Percentiles rank a stretch among this genome's conserved stretches.
Conservation (phyloP, 2,888 invertebrate species). For the Iphiclides podalirius region DNA sequence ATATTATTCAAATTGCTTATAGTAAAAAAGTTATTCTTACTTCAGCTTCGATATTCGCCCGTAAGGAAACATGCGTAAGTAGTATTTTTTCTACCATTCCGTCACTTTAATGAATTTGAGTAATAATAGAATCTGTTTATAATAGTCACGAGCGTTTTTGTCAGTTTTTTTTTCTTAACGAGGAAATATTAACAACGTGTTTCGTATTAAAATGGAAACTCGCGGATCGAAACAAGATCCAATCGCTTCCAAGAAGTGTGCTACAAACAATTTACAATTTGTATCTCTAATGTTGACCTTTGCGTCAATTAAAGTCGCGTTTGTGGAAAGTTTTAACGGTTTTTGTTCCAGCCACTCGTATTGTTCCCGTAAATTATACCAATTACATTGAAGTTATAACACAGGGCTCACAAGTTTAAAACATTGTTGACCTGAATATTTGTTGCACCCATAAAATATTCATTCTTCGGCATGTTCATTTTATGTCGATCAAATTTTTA, state of each 20-base stretch:
- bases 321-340: conserved; percentile 5
- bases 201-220: conserved; percentile 5
- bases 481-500: too few relatives aligned
- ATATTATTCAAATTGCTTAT: too few relatives aligned
- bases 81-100: neutral
- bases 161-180: neutral
- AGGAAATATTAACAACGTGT: conserved; percentile 4
- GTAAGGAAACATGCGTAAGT: neutral
- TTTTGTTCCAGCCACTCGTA: too few relatives aligned
- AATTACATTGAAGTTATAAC: too few relatives aligned
- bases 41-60: too few relatives aligned
- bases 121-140: neutral
- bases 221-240: neutral
- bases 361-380: too few relatives aligned
- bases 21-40: too few relatives aligned
- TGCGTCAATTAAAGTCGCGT: conserved; percentile 3
- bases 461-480: too few relatives aligned
- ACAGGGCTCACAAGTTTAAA: too few relatives aligned
- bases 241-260: conserved; percentile 2
- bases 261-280: conserved; percentile 5
- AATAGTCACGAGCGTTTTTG: neutral
- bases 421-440: too few relatives aligned
- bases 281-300: conserved; percentile 9
- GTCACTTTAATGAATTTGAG: neutral
- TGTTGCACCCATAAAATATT: too few relatives aligned